Evolutionary conservation across 2,113 vertebrate genomes (phyloP).

Genomic region (Gavia stellata): DNA sequence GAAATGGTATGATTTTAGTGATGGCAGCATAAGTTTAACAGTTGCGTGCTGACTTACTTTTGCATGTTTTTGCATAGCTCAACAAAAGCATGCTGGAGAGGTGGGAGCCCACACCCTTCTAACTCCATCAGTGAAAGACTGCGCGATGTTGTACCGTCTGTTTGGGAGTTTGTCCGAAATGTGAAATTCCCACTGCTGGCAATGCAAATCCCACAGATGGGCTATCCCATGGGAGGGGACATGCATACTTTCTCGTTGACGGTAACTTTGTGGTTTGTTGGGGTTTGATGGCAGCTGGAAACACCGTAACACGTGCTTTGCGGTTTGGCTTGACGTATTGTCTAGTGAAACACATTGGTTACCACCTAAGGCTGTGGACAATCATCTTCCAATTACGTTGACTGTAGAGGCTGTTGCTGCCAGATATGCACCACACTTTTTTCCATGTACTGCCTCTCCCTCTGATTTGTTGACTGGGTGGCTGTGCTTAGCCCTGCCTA

Average conservation of each 20-base stretch:
- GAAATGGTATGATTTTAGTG: not conserved
- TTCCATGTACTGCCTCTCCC: not conserved
- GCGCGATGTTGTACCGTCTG: not conserved
- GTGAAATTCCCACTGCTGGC: not conserved
- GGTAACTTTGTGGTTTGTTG: not conserved
- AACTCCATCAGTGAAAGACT: not conserved
- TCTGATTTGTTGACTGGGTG: not conserved
- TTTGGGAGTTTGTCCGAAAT: not conserved
- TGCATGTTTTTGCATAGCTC: not conserved
- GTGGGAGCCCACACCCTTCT: not conserved
- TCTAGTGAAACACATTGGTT: not conserved
- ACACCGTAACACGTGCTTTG: not conserved
- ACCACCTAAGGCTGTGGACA: not conserved
- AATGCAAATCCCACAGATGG: not conserved
- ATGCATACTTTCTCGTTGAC: not conserved
- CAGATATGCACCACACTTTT: not conserved
- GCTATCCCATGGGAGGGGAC: not conserved
- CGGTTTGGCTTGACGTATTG: not conserved
- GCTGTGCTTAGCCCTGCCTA: not conserved
- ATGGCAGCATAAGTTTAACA: not conserved
- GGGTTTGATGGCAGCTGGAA: not conserved
- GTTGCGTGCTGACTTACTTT: not conserved
- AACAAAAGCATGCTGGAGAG: not conserved
- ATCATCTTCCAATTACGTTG: not conserved
- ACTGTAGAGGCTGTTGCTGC: not conserved